phyloP scores from a whole-genome alignment of 2,797 vertebrate genomes.

The Pseudomugil gertrudae region DNA sequence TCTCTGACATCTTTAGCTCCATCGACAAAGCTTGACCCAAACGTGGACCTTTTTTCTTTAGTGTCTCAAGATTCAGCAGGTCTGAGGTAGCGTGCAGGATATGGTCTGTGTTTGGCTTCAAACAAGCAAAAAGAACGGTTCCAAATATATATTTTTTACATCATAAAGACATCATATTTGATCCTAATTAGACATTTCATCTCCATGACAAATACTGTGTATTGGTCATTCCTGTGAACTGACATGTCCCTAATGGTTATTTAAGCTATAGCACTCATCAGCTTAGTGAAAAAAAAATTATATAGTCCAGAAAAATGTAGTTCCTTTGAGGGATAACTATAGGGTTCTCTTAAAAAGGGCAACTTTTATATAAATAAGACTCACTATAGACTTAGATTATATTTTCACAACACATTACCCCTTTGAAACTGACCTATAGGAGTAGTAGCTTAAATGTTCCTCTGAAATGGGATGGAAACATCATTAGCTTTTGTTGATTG shows the following conservation, averaged over 20 bases:
- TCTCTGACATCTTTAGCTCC: constrained; percentile 42
- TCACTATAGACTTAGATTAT: background rate
- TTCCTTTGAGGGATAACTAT: background rate
- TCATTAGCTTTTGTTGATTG: too few relatives aligned
- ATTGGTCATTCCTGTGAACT: background rate
- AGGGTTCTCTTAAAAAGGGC: background rate
- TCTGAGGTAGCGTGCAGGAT: background rate
- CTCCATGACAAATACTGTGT: too few relatives aligned
- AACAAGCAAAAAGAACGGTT: background rate
- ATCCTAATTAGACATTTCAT: too few relatives aligned
- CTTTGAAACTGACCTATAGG: too few relatives aligned
- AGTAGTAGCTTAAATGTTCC: too few relatives aligned
- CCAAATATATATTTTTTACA: background rate
- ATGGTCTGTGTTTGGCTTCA: constrained; percentile 3
- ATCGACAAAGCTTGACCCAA: constrained; percentile 49
- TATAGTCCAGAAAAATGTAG: background rate
- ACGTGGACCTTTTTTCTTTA: constrained; percentile 29
- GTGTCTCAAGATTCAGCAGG: background rate
- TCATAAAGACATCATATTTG: background rate
- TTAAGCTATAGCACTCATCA: background rate
- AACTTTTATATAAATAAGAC: background rate
- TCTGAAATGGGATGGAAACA: too few relatives aligned
- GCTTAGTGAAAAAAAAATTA: background rate
- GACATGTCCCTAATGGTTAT: background rate
- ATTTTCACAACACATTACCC: too few relatives aligned